Conservation (phyloP, 2,797 vertebrate species). For the Acanthurus tractus region DNA sequence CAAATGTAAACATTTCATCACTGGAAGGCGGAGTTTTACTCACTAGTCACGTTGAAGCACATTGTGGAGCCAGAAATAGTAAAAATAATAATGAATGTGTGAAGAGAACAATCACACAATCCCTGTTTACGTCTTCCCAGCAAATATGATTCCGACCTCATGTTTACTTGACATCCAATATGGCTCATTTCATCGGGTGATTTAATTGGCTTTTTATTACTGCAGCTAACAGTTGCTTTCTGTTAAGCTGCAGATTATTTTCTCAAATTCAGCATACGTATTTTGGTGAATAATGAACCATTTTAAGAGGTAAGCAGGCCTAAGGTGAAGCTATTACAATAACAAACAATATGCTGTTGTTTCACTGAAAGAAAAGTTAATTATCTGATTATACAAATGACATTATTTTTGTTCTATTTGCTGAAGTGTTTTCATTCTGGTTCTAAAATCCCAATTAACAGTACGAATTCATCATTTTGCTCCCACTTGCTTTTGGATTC, state of each 20-base stretch:
- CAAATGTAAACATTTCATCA: constrained; percentile 25
- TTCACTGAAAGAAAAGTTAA: too few relatives aligned
- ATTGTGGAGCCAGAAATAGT: neutral
- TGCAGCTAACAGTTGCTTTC: neutral
- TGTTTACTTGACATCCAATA: neutral
- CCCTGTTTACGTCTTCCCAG: neutral
- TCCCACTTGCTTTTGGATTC: constrained; percentile 35
- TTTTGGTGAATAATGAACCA: neutral
- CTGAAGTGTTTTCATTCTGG: constrained; percentile 10
- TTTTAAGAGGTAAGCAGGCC: neutral
- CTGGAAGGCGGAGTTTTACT: neutral
- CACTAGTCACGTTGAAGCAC: neutral
- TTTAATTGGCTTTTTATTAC: neutral
- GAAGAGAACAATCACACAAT: constrained; percentile 8
- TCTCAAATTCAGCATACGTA: neutral
- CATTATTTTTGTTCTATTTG: neutral
- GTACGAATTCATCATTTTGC: constrained; percentile 26
- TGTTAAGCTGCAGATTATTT: neutral
- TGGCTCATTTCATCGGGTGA: constrained; percentile 3
- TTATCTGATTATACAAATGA: too few relatives aligned
- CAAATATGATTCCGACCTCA: neutral
- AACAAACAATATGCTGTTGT: neutral
- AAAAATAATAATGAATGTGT: constrained; percentile 12
- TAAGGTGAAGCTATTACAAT: neutral
- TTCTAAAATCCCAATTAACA: constrained; percentile 10